A percentile compares a stretch with the other conserved stretches of the same genome.
Evolutionary conservation across 2,797 vertebrate genomes (phyloP).

Genomic region (Lagodon rhomboides): DNA sequence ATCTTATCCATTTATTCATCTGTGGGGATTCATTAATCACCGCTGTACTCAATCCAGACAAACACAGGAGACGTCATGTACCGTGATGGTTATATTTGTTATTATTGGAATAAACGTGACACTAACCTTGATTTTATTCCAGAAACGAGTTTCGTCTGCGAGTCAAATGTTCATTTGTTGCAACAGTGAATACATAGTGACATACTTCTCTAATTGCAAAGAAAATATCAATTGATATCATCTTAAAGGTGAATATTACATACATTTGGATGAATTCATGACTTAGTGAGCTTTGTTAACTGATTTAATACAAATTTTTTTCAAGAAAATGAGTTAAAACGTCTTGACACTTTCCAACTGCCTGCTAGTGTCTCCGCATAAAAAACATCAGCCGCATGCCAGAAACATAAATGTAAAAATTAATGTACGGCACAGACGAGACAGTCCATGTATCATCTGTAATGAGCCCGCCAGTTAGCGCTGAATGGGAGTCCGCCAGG

Average conservation of each 20-base stretch:
- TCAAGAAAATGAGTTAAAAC: not conserved
- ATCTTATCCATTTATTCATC: not conserved
- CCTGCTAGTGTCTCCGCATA: not conserved
- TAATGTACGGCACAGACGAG: not conserved
- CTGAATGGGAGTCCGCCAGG: constrained; percentile 19
- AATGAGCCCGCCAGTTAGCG: constrained; percentile 12
- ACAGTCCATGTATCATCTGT: not conserved
- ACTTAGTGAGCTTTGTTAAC: not conserved
- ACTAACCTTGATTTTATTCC: not conserved
- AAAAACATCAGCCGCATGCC: not conserved
- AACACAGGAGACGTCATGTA: not conserved
- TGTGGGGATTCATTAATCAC: not conserved
- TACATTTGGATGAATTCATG: not conserved
- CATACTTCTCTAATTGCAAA: not conserved
- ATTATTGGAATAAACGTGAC: not conserved
- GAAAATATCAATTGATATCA: not conserved
- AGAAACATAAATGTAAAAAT: constrained; percentile 16
- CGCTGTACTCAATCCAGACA: not conserved
- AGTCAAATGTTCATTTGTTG: not conserved
- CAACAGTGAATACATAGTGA: not conserved
- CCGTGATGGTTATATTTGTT: not conserved
- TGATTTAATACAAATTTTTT: not conserved
- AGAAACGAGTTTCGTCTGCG: not conserved
- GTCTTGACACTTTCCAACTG: not conserved
- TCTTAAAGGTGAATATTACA: not conserved